Percentiles rank a stretch among this genome's conserved stretches.
Conservation (phyloP, 2,888 invertebrate genomes). For the Gnatocerus cornutus region DNA sequence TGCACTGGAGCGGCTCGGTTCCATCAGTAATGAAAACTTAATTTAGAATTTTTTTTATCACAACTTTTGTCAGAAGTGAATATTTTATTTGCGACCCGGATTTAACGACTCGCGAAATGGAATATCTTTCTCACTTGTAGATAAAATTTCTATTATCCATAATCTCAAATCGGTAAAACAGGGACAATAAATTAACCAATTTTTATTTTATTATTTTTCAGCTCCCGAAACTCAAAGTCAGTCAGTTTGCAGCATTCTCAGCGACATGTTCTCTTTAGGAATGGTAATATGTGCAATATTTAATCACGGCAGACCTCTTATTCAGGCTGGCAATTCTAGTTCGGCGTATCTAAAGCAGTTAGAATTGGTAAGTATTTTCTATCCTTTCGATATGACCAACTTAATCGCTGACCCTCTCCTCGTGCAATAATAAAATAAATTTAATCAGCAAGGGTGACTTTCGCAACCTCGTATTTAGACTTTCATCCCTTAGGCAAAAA, state of each 20-base stretch:
- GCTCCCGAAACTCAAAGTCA: constrained; percentile 95
- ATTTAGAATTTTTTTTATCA: too few species aligned
- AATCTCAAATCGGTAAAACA: too few species aligned
- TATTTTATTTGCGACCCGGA: too few species aligned
- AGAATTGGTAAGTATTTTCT: constrained; percentile 82
- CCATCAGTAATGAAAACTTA: too few species aligned
- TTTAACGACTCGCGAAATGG: too few species aligned
- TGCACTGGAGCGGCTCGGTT: too few species aligned
- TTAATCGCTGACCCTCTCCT: background rate
- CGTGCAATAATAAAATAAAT: constrained; percentile 25
- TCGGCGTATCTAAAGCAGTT: constrained; percentile 92
- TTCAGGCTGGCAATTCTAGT: constrained; percentile 93
- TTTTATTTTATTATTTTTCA: constrained; percentile 67
- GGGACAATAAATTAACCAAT: too few species aligned
- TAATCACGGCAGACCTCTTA: constrained; percentile 90
- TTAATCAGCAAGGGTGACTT: constrained; percentile 32
- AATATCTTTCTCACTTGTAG: too few species aligned
- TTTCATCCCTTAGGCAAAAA: constrained; percentile 34
- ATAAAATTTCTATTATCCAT: too few species aligned
- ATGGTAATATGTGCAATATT: constrained; percentile 95
- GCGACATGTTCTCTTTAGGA: constrained; percentile 98
- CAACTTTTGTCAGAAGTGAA: too few species aligned
- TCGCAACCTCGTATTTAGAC: constrained; percentile 33
- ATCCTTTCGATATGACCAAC: background rate
- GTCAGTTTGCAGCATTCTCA: constrained; percentile 87